Percentiles rank a stretch among this genome's conserved stretches.
Evolutionary conservation across 2,797 vertebrate genomes (phyloP).

Genomic region (Pogonophryne albipinna): DNA sequence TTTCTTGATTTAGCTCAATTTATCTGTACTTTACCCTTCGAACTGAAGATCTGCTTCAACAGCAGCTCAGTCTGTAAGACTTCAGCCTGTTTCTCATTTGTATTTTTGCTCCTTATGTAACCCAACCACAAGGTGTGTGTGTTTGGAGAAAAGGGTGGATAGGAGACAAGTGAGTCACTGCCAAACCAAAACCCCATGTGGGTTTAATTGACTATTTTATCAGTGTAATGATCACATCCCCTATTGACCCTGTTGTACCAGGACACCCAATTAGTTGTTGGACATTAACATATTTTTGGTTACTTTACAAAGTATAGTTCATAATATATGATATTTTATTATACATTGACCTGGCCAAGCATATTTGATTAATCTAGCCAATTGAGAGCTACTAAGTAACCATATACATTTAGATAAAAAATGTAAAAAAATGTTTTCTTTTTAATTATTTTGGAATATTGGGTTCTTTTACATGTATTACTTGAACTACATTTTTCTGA

Average conservation of each 20-base stretch:
- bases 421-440: no score
- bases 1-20: constrained; percentile 16
- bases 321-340: no score
- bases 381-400: no score
- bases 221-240: constrained; percentile 30
- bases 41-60: constrained; percentile 4
- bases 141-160: constrained; percentile 28
- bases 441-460: no score
- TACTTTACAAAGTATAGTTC: no score
- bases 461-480: no score
- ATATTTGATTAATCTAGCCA: no score
- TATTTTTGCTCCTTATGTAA: constrained; percentile 65
- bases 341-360: no score
- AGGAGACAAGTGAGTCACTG: constrained; percentile 32
- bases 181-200: constrained; percentile 39
- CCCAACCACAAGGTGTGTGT: constrained; percentile 48
- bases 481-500: background rate
- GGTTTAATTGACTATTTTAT: constrained; percentile 56
- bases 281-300: background rate
- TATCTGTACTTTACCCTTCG: constrained; percentile 11
- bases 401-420: no score
- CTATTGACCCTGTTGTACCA: constrained; percentile 25
- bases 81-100: constrained; percentile 61
- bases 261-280: constrained; percentile 16
- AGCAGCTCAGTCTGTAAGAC: constrained; percentile 22